Percentiles rank a stretch among this genome's conserved stretches.
These are phyloP conservation scores for Staurois parvus DNA, from an alignment of 2,797 vertebrate genomes.

Conservation along the genomic window DNA sequence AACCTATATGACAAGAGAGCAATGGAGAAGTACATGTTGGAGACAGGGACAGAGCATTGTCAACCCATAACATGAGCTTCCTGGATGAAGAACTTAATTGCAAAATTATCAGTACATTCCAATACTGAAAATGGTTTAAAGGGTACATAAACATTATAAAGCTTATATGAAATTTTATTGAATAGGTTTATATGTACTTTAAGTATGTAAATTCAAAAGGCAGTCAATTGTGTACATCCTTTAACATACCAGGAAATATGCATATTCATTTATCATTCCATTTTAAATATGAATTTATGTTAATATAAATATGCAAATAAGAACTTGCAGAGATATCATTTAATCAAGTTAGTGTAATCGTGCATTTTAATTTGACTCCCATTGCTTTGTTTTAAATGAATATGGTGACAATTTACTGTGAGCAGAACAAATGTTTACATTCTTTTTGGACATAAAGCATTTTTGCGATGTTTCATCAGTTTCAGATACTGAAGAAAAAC, in stretches of 20 bases:
- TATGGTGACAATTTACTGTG: not conserved
- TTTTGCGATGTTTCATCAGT: conserved; percentile 48
- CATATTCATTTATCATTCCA: not conserved
- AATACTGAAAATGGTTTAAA: too few relatives aligned
- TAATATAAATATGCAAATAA: not conserved
- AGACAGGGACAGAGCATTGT: too few relatives aligned
- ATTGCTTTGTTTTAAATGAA: conserved; percentile 26
- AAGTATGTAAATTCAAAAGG: too few relatives aligned
- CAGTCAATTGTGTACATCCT: not conserved
- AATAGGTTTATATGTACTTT: too few relatives aligned
- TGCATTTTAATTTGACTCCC: conserved; percentile 23
- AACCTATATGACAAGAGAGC: too few relatives aligned
- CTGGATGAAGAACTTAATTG: too few relatives aligned
- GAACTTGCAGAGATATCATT: not conserved
- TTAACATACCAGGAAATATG: not conserved
- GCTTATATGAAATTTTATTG: too few relatives aligned
- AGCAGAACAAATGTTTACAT: conserved; percentile 7
- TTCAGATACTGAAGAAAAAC: conserved; percentile 48
- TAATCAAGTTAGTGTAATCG: not conserved
- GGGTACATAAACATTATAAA: too few relatives aligned
- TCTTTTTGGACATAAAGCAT: conserved; percentile 39
- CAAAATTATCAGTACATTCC: too few relatives aligned
- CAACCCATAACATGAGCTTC: too few relatives aligned
- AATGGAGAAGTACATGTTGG: too few relatives aligned
- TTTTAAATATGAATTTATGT: not conserved